Evolutionary conservation across 2,797 vertebrate genomes (phyloP), one percentile per base, ranked within the genome.

Genomic region (Limosa lapponica): DNA sequence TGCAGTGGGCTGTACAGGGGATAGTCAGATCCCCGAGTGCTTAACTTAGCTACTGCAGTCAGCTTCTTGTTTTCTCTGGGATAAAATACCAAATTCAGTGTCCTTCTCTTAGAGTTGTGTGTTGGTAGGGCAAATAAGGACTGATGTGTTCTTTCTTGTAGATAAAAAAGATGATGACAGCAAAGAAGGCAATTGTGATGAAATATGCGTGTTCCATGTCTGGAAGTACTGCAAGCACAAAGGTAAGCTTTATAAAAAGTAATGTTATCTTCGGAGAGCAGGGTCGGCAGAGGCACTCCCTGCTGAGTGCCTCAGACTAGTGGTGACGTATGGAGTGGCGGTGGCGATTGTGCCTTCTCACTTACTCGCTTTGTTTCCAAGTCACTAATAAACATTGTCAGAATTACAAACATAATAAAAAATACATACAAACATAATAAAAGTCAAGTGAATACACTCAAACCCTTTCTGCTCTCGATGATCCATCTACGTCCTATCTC

Each of bases 181-280:
- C 16, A 57, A 32, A 37, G 81, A 98, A 51, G 79, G 90, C 13
- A 98, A 98, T 32, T 83, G 8, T 61, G 97, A 98, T 51, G 98
- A 99, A 86, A 99, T 99, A 97, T 99, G 99, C 54, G 95, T 99
- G 37, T 98, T 93, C 94, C 98, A 98, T 82, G 77, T 99, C 61
- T 98, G 98, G 92, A 98, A 85, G 87, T 93, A 97, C 91, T 99
- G 99, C 97, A 98, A 97, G 67, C 97, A 98, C 93, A 98, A 98
- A 94, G 98, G 99, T 98, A 92, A 96, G 92, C 84, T 51, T 87
- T 67, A 39, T 23, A 52, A 74, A 65, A 48, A 57, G 25, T 48
- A 37, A 28, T 25, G 24, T 59, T 48, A 1, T 55, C 4, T 11
- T 54, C 6, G 1, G 27, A 74, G 72, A 64, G 36, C 34, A 48